These are phyloP conservation scores for Erynnis tages DNA, from an alignment of 2,888 invertebrate genomes.

Conservation along the genomic window DNA sequence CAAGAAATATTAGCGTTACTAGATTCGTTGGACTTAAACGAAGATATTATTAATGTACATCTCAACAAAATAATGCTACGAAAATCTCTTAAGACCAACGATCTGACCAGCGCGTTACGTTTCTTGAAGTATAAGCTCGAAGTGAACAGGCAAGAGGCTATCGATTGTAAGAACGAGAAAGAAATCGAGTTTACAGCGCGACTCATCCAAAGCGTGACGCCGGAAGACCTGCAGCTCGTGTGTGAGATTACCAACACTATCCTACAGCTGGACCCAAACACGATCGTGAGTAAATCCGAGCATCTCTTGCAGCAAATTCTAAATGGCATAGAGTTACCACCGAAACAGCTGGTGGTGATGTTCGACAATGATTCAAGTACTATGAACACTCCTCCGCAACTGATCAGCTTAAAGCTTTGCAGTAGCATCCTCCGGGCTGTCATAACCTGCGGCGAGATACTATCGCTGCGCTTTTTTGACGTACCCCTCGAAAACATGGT, in stretches of 20 bases:
- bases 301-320: constrained; percentile 72
- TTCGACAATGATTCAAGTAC: constrained; percentile 26
- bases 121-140: constrained; percentile 68
- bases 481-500: constrained; percentile 56
- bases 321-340: constrained; percentile 42
- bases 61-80: constrained; percentile 57
- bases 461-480: constrained; percentile 53
- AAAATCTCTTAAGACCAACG: constrained; percentile 46
- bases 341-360: constrained; percentile 8
- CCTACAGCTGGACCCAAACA: constrained; percentile 51
- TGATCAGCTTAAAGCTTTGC: constrained; percentile 53
- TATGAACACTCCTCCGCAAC: constrained; percentile 27
- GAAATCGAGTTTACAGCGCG: constrained; percentile 59
- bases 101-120: constrained; percentile 53
- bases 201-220: constrained; percentile 45
- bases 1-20: constrained; percentile 54
- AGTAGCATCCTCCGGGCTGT: constrained; percentile 58
- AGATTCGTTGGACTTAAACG: constrained; percentile 68
- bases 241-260: constrained; percentile 56
- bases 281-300: constrained; percentile 57
- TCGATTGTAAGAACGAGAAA: constrained; percentile 60
- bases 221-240: constrained; percentile 50
- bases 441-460: constrained; percentile 40
- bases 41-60: constrained; percentile 60
- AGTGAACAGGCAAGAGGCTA: constrained; percentile 60